Percentiles rank a stretch among this genome's conserved stretches.
Conservation (phyloP, 35 echinoderm and acorn worm genomes). For the Lytechinus pictus region DNA sequence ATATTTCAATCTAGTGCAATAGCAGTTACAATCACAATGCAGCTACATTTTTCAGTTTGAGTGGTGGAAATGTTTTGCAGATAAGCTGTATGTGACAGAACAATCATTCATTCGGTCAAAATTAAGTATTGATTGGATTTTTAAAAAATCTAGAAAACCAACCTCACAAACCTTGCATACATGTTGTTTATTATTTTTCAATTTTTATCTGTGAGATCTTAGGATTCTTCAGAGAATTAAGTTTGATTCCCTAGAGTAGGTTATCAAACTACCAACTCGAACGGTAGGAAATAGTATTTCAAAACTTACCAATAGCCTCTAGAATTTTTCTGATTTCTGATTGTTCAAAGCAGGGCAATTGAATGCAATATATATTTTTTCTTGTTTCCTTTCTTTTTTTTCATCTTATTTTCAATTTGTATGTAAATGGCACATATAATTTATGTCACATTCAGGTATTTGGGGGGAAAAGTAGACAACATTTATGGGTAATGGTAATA, state of each 20-base stretch:
- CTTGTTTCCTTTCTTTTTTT: no score
- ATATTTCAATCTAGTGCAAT: neutral
- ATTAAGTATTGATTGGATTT: neutral
- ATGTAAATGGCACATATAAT: no score
- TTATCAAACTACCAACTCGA: neutral
- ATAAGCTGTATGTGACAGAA: neutral
- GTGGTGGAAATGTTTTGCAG: neutral
- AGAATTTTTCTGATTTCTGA: neutral
- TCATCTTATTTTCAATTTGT: no score
- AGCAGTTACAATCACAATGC: neutral
- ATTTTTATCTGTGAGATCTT: no score
- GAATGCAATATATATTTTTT: no score
- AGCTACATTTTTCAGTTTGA: neutral
- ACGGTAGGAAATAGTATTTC: neutral
- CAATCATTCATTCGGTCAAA: neutral
- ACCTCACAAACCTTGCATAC: constrained; percentile 9
- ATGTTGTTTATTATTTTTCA: neutral
- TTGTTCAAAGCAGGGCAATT: neutral
- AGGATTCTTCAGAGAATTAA: no score
- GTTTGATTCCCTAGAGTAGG: neutral
- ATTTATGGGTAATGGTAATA: no score
- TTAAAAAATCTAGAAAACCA: neutral
- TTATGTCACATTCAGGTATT: no score
- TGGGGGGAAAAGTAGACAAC: no score
- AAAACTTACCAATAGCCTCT: neutral